These are phyloP conservation scores for Pandemis heparana DNA, from an alignment of 2,888 invertebrate species.

Conservation along the genomic window DNA sequence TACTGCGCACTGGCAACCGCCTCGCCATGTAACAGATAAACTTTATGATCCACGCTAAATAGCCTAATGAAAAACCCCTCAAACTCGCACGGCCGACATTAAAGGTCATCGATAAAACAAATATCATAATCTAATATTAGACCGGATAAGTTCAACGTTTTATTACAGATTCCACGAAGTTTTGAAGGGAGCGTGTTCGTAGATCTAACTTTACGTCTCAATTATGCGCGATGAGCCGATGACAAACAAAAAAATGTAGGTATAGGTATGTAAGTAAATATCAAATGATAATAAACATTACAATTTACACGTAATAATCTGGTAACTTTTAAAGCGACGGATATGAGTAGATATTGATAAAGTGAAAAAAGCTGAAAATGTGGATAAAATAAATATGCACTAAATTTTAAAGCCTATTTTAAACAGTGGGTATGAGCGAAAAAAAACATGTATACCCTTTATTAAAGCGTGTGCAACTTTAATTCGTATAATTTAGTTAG, in stretches of 20 bases:
- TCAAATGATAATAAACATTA: not conserved
- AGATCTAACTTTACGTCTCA: slow-evolving; percentile 20
- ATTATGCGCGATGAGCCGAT: not conserved
- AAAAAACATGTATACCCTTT: no score
- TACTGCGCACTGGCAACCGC: slow-evolving; percentile 51
- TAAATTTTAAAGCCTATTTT: not conserved
- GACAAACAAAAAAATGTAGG: not conserved
- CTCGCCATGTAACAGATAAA: slow-evolving; percentile 57
- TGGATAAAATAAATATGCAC: not conserved
- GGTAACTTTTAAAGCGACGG: not conserved
- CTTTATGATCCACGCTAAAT: slow-evolving; percentile 64
- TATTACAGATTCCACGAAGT: slow-evolving; percentile 32
- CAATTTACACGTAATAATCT: not conserved
- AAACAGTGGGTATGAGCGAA: no score
- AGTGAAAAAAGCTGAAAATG: not conserved
- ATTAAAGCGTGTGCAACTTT: no score
- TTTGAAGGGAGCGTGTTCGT: slow-evolving; percentile 25
- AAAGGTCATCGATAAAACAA: slow-evolving; percentile 52
- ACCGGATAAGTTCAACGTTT: slow-evolving; percentile 39
- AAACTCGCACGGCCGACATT: slow-evolving; percentile 51
- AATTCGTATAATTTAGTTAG: no score
- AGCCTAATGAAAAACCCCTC: slow-evolving; percentile 59
- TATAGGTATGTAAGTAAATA: no score
- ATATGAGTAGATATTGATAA: not conserved
- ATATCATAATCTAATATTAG: slow-evolving; percentile 49